phyloP scores from a whole-genome alignment of 2,113 vertebrate genomes.

The Corythornis madagascariensis region DNA sequence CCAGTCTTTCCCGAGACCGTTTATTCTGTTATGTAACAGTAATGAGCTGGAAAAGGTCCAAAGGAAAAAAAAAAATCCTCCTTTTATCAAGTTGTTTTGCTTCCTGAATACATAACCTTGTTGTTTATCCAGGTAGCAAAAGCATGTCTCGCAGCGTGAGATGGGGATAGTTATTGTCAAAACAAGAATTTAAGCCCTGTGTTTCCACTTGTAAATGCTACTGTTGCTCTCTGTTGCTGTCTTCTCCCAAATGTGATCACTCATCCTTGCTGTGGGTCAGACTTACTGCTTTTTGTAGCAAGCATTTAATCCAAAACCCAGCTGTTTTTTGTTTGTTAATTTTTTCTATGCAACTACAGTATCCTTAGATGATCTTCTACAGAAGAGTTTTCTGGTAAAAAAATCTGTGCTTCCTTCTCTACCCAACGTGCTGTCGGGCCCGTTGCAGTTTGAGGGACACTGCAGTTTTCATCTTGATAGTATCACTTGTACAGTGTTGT shows the following conservation, averaged over 20 bases:
- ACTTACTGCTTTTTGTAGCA: neutral
- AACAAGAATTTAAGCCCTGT: neutral
- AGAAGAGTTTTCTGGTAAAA: neutral
- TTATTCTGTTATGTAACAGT: neutral
- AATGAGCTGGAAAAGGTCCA: neutral
- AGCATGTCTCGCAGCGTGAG: neutral
- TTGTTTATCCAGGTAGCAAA: neutral
- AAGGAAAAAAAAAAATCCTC: neutral
- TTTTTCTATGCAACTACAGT: neutral
- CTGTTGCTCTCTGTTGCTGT: rapidly evolving
- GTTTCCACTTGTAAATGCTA: neutral
- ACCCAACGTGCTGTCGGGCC: neutral
- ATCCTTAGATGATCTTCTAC: neutral
- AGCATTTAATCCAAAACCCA: neutral
- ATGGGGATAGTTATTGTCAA: neutral
- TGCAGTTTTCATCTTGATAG: neutral
- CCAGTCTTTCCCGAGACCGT: neutral
- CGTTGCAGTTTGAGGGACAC: neutral
- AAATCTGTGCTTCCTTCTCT: neutral
- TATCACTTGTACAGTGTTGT: neutral
- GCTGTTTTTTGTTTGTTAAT: neutral
- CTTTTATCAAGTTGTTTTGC: neutral
- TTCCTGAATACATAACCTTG: neutral
- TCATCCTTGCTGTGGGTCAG: neutral
- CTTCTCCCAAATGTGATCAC: neutral